Evolutionary conservation across 1,140 invertebrate genomes (phyloP), one percentile per base, ranked within the genome.

Genomic region (Brachionus paranguensis): DNA sequence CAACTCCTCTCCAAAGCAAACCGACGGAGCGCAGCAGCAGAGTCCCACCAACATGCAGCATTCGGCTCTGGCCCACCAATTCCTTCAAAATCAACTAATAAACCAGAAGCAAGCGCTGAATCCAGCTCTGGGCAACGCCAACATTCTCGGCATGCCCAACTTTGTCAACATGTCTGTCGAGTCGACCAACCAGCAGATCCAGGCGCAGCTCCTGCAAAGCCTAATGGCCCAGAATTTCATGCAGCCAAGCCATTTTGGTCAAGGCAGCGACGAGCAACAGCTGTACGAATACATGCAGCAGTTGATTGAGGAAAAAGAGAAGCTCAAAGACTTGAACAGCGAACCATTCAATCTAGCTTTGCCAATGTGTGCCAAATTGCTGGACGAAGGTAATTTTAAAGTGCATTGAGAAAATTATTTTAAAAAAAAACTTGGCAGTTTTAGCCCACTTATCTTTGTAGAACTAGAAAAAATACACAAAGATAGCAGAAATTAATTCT

Each of bases 271-370:
- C n/a, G 53, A 81, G 14, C 50, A 60, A 5, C 53, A 68, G 12
- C 7, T 81, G 29, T 81, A 64, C 41, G 78, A 81, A n/a, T 81
- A 81, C 41, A 64, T 81, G 53, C 78, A 81, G 14, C 78, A 81
- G 24, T n/a, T 81, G 20, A 24, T 81, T 12, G 78, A 81, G n/a
- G 78, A 81, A 81, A 81, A 81, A 64, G 78, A 81, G 29, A 81
- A 81, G n/a, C n/a, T 81, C 12, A 81, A 81, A 81, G 78, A 81
- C 17, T 45, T 81, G 17, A 64, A 29, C 43, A 81, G 64, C n/a
- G 78, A 81, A 29, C 53, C 78, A 24, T 81, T 81, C 33, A 81
- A 81, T 33, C 14, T 64, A 1, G 24, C 43, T 68, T 27, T 81
- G n/a, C 78, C 78, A 45, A 64, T 81, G 24, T 81, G 53, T 37